Conservation (phyloP, 35 echinoderm and acorn worm genomes). For the Diadema setosum region DNA sequence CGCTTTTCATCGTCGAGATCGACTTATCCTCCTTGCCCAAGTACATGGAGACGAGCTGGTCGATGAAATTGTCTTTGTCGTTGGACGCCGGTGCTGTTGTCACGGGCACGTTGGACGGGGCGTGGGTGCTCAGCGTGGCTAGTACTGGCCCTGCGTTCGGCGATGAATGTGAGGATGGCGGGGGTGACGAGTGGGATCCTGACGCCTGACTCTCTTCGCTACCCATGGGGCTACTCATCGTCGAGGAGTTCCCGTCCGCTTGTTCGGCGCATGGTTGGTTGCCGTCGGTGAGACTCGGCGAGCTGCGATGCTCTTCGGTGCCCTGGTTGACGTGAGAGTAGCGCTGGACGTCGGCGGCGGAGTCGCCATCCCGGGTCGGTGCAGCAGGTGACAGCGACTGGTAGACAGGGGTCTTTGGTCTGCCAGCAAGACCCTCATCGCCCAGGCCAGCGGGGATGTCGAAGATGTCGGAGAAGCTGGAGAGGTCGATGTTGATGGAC, state of each 20-base stretch:
- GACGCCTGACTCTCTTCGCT: neutral
- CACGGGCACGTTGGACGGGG: neutral
- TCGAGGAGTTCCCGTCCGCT: neutral
- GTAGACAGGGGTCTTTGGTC: slow-evolving; percentile 82
- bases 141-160: slow-evolving; percentile 30
- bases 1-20: slow-evolving; percentile 85
- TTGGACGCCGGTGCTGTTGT: neutral
- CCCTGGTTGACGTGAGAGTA: neutral
- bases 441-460: slow-evolving; percentile 64
- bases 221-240: neutral
- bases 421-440: slow-evolving; percentile 78
- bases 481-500: slow-evolving; percentile 80
- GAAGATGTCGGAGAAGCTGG: slow-evolving; percentile 86
- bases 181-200: neutral
- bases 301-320: neutral
- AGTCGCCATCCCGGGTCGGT: neutral
- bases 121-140: slow-evolving; percentile 34
- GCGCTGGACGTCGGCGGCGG: neutral
- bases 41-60: slow-evolving; percentile 93
- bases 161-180: neutral
- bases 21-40: slow-evolving; percentile 86
- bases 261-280: neutral
- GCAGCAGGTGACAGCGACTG: slow-evolving; percentile 33
- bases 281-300: neutral
- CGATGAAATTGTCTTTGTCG: slow-evolving; percentile 80